Base-by-base conservation (phyloP, 2,113 vertebrate genomes). In the Engraulis encrasicolus region DNA sequence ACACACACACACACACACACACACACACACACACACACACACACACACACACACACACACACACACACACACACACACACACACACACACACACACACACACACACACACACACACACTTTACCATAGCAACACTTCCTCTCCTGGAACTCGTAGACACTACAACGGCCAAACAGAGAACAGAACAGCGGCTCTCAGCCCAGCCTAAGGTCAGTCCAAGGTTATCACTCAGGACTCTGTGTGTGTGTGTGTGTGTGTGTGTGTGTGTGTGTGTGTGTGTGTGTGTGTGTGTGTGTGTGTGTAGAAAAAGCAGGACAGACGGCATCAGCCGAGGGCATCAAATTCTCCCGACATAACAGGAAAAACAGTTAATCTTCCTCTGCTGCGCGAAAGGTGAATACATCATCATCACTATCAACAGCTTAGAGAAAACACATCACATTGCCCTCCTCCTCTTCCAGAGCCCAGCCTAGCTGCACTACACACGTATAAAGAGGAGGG, bases 21-120 rank as follows among this genome's bases (percentile, higher is more conserved):
- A n/a, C n/a, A n/a, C n/a, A 61, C 1, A 61, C n/a, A 61, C n/a
- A 61, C 54, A 61, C 54, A 23, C 54, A 7, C 20, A 52, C 54
- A 61, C 27, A n/a, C 5, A 61, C n/a, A 74, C 27, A 74, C 27
- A 74, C 66, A 34, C 27, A 74, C 27, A 17, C 66, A 74, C 12
- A 3, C 2, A 71, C 12, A 3, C 27, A 31, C 14, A 74, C 23
- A 74, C 66, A 74, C 1, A 11, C 52, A 58, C 19, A 48, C 38
- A 49, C 38, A 48, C 36, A 48, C 78, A 19, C 38, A 45, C 15
- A 45, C 78, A 45, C 38, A 45, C 34, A 79, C 78, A 40, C 31
- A 45, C 78, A 45, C 78, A 79, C n/a, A 61, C 20, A 61, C 58
- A 61, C 54, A 23, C 20, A 61, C 58, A 61, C 49, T 79, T 80